phyloP scores from a whole-genome alignment of 2,113 vertebrate species.

The Heteronetta atricapilla region DNA sequence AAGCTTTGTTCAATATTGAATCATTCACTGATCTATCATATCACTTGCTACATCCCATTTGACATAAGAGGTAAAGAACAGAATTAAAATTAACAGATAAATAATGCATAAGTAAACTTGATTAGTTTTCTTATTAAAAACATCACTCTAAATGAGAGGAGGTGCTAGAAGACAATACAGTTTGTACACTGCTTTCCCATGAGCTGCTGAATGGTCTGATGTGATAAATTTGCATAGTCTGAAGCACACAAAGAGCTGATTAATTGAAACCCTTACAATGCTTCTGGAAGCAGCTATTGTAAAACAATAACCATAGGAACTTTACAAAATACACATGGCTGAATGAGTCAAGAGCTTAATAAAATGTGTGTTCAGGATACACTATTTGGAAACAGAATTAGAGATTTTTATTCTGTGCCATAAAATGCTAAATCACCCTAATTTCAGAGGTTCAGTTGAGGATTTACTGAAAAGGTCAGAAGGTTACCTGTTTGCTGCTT shows the following conservation, averaged over 20 bases:
- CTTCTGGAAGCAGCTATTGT: conserved; percentile 86
- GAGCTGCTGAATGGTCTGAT: conserved; percentile 90
- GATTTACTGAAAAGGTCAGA: conserved; percentile 80
- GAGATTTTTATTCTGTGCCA: conserved; percentile 84
- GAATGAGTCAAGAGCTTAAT: conserved; percentile 79
- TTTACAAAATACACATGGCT: conserved; percentile 88
- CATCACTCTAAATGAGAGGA: conserved; percentile 92
- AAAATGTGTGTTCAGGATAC: conserved; percentile 77
- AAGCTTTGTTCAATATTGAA: conserved; percentile 71
- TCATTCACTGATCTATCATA: conserved; percentile 72
- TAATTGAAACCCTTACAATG: conserved; percentile 94
- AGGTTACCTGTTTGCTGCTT: conserved; percentile 75
- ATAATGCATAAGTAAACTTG: conserved; percentile 86
- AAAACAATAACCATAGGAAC: conserved; percentile 89
- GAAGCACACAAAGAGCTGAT: conserved; percentile 95
- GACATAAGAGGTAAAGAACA: conserved; percentile 72
- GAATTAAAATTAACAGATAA: conserved; percentile 80
- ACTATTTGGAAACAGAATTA: conserved; percentile 81
- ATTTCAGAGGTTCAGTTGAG: conserved; percentile 76
- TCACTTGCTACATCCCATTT: conserved; percentile 71
- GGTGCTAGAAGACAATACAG: conserved; percentile 91
- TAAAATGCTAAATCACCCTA: conserved; percentile 79
- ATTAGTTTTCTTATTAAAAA: conserved; percentile 98
- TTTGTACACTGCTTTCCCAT: conserved; percentile 94
- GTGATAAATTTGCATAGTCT: conserved; percentile 99